Evolutionary conservation across 2,888 invertebrate species (phyloP).

Genomic region (Pristionchus mayeri): DNA sequence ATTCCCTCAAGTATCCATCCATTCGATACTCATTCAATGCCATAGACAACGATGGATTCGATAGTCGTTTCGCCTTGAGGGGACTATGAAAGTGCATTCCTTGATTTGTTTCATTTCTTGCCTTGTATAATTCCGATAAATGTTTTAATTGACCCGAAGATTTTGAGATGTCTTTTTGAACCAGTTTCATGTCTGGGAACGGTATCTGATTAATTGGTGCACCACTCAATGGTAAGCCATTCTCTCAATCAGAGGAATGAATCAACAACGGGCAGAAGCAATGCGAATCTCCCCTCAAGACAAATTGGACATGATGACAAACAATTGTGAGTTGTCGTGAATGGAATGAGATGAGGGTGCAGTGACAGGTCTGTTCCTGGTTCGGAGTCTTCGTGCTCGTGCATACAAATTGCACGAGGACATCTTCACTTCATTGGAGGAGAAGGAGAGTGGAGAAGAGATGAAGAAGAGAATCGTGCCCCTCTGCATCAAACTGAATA

Average conservation of each 20-base stretch:
- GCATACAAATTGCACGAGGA: slow-evolving; percentile 32
- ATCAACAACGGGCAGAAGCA: neutral
- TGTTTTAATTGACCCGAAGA: neutral
- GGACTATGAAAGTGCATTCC: neutral
- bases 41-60: neutral
- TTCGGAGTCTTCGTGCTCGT: slow-evolving; percentile 33
- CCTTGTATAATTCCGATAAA: neutral
- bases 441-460: slow-evolving; percentile 8
- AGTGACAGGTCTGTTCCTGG: slow-evolving; percentile 28
- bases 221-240: neutral
- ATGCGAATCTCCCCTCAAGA: neutral
- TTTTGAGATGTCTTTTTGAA: neutral
- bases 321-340: slow-evolving; percentile 24
- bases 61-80: neutral
- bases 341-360: neutral
- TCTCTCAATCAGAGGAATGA: neutral
- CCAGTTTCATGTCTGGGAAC: neutral
- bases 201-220: neutral
- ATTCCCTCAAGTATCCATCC: slow-evolving; percentile 4
- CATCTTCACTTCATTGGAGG: slow-evolving; percentile 34
- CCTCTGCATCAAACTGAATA: slow-evolving; percentile 25
- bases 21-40: neutral
- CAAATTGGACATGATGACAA: neutral
- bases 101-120: neutral
- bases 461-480: neutral